Conservation (phyloP, 2,888 invertebrate genomes). For the Neria commutata region DNA sequence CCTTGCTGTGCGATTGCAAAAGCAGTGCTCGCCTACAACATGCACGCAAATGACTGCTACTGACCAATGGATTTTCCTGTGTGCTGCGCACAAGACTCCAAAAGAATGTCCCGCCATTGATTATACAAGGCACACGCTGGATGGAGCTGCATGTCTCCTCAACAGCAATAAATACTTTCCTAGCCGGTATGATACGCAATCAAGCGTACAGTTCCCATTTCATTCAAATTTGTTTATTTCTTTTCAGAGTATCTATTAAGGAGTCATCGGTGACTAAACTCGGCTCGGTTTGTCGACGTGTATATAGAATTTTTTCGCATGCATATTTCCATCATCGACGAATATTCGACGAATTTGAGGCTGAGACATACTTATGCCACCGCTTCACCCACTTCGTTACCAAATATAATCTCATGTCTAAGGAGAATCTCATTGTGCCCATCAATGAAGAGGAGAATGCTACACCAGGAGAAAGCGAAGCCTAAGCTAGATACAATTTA, state of each 20-base stretch:
- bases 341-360: conserved; percentile 98
- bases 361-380: conserved; percentile 92
- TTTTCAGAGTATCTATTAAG: conserved; percentile 93
- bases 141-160: conserved; percentile 97
- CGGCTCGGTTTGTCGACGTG: conserved; percentile 97
- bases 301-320: conserved; percentile 99
- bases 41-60: conserved; percentile 99
- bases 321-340: conserved; percentile 97
- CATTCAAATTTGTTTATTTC: conserved; percentile 26
- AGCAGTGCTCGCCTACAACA: conserved; percentile 94
- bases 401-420: conserved; percentile 97
- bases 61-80: conserved; percentile 99
- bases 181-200: conserved; percentile 75
- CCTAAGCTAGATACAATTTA: too few species aligned
- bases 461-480: conserved; percentile 64
- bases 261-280: conserved; percentile 98
- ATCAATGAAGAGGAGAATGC: conserved; percentile 82
- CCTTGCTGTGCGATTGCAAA: conserved; percentile 93
- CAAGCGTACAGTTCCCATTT: background rate
- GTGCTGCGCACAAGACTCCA: conserved; percentile 99
- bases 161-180: conserved; percentile 99
- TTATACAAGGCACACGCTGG: conserved; percentile 97
- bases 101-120: conserved; percentile 99
- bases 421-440: conserved; percentile 97
- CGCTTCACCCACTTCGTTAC: conserved; percentile 97